Percentiles rank a stretch among this genome's conserved stretches.
These are phyloP conservation scores for Agonopterix alstromeriana DNA, from an alignment of 2,888 invertebrate species.

Conservation along the genomic window DNA sequence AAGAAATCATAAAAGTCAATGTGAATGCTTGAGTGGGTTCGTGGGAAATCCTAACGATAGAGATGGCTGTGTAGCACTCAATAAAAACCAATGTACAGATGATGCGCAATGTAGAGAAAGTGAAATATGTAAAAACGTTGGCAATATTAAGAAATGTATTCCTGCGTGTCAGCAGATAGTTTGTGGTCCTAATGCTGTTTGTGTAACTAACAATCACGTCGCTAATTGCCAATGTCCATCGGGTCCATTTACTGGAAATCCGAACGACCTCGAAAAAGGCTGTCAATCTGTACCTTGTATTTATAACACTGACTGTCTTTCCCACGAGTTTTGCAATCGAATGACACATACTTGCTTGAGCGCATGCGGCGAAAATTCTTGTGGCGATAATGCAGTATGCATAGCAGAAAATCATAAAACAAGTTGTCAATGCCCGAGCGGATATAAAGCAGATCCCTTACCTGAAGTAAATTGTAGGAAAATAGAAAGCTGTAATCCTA, in stretches of 20 bases:
- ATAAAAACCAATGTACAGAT: constrained; percentile 85
- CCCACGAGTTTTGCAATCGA: constrained; percentile 88
- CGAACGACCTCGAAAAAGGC: constrained; percentile 84
- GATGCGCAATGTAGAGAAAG: constrained; percentile 91
- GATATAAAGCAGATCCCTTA: constrained; percentile 86
- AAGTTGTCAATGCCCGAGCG: constrained; percentile 91
- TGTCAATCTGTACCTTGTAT: constrained; percentile 90
- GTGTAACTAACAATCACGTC: constrained; percentile 92
- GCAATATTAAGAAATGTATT: constrained; percentile 80
- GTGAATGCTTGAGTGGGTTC: constrained; percentile 89
- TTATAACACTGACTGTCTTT: constrained; percentile 89
- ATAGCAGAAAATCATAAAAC: constrained; percentile 89
- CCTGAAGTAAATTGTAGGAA: constrained; percentile 89
- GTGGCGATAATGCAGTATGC: constrained; percentile 92
- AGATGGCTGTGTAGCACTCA: constrained; percentile 86
- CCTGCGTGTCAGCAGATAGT: constrained; percentile 85
- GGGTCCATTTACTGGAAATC: constrained; percentile 91
- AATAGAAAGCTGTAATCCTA: constrained; percentile 83
- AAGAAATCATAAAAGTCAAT: constrained; percentile 83
- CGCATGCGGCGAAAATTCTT: constrained; percentile 88
- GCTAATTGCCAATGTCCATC: constrained; percentile 94
- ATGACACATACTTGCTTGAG: constrained; percentile 88
- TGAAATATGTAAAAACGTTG: constrained; percentile 83
- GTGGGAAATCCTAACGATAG: constrained; percentile 94
- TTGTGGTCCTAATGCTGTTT: constrained; percentile 92